Evolutionary conservation across 2,888 invertebrate genomes (phyloP), one percentile per base, ranked within the genome.

Genomic region (Neoascia interrupta): DNA sequence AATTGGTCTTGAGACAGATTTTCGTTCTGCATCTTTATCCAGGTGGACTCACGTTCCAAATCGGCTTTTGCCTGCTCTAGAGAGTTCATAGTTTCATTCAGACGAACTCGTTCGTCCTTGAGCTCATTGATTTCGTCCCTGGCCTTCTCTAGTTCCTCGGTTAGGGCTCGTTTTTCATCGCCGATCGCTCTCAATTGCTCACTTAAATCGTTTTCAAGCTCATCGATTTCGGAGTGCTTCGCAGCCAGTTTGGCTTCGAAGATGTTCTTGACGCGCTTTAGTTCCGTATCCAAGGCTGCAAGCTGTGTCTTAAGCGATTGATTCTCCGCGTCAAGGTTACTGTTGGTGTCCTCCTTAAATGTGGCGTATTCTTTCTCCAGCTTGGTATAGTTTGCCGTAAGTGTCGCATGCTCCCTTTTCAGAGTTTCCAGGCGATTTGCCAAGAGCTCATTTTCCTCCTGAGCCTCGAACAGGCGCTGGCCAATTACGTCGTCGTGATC

Each of bases 401-500:
- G 82, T 83, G 87, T 84, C 85, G 91, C 81, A 86, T 85, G 83
- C 28, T 90, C 88, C 11, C 84, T 83, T 83, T 92, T 92, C 6
- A 92, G 85, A 16, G 89, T 87, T 34, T 85, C 84, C 10, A 90
- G 51, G 75, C 90, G 90, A 13, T 88, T 87, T 64, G 89, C 86
- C 5, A 92, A 81, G 43, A 88, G 89, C 69, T 91, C 90, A 70
- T 91, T 90, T 75, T 92, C 91, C 75, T 90, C 90, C 47, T 86
- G 87, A 1, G 92, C 82, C 81, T 90, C 89, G n/a, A 94, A 85
- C 69, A 94, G 88, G 82, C 92, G 92, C 6, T 86, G 86, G 58
- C 91, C 91, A 18, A 93, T 90, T 8, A 91, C 90, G 83, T 92
- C 92, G 81, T 94, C 92, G 61, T 92, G 92, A 19, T 91, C 90